Conservation (phyloP, 1,140 invertebrate species). For the Drosophila burlai region DNA sequence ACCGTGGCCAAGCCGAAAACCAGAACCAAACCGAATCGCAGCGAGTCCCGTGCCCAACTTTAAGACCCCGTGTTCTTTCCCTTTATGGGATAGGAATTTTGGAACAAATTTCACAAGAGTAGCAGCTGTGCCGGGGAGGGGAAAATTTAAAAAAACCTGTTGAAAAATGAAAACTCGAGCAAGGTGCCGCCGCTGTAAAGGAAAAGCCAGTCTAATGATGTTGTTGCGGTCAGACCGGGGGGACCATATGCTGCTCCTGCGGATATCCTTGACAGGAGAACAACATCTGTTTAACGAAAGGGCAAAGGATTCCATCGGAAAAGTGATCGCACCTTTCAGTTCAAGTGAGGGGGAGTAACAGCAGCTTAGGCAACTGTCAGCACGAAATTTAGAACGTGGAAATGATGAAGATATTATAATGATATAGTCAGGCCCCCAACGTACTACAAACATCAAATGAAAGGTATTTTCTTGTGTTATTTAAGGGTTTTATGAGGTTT, state of each 20-base stretch:
- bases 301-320: slow-evolving; percentile 10
- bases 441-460: not conserved
- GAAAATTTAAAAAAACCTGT: slow-evolving; percentile 12
- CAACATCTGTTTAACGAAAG: slow-evolving; percentile 31
- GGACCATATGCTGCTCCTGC: slow-evolving; percentile 50
- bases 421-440: not conserved
- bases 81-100: slow-evolving; percentile 8
- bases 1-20: slow-evolving; percentile 14
- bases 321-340: slow-evolving; percentile 2
- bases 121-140: not conserved
- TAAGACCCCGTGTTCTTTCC: slow-evolving; percentile 12
- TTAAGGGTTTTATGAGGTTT: too few species aligned
- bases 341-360: slow-evolving; percentile 8
- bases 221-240: slow-evolving; percentile 16
- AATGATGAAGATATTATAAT: not conserved
- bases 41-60: slow-evolving; percentile 56
- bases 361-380: slow-evolving; percentile 30
- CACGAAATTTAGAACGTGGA: not conserved
- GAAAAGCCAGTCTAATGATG: slow-evolving; percentile 48
- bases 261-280: slow-evolving; percentile 70
- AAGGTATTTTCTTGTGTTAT: not conserved
- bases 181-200: slow-evolving; percentile 18
- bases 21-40: slow-evolving; percentile 22
- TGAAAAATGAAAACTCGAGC: slow-evolving; percentile 24
- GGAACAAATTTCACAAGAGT: not conserved